phyloP scores from a whole-genome alignment of 2,113 vertebrate species.

The Lepisosteus oculatus region DNA sequence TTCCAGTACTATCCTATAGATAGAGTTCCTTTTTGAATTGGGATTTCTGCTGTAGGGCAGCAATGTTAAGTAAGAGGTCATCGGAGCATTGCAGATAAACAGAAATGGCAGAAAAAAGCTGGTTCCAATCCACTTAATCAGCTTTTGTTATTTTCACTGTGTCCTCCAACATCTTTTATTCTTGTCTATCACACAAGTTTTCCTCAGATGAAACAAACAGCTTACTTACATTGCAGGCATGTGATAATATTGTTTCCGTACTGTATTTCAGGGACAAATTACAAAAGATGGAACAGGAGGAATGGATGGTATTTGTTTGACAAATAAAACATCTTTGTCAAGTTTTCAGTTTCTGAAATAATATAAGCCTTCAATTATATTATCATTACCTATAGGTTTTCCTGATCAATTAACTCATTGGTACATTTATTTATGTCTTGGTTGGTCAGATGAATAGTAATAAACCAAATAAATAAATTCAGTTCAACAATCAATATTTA shows the following conservation, averaged over 20 bases:
- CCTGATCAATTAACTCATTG: too few species aligned
- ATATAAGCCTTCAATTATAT: too few species aligned
- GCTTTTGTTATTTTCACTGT: not conserved
- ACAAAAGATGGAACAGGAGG: too few species aligned
- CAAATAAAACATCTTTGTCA: too few species aligned
- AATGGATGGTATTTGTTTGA: too few species aligned
- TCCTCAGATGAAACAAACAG: slow-evolving; percentile 17
- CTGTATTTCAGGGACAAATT: not conserved
- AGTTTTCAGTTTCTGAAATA: too few species aligned
- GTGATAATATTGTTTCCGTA: slow-evolving; percentile 14
- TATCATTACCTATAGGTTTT: too few species aligned
- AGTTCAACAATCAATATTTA: too few species aligned
- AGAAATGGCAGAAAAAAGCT: slow-evolving; percentile 17
- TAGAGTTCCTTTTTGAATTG: not conserved
- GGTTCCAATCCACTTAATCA: slow-evolving; percentile 8
- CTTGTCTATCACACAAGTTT: not conserved
- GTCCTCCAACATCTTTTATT: not conserved
- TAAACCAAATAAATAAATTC: too few species aligned
- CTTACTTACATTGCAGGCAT: not conserved
- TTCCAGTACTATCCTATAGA: not conserved
- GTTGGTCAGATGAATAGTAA: too few species aligned
- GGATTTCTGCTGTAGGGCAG: not conserved
- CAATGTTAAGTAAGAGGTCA: not conserved
- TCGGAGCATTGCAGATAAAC: slow-evolving; percentile 1
- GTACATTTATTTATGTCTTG: too few species aligned